These are phyloP conservation scores for Carcina quercana DNA, from an alignment of 2,888 invertebrate species.

Conservation along the genomic window DNA sequence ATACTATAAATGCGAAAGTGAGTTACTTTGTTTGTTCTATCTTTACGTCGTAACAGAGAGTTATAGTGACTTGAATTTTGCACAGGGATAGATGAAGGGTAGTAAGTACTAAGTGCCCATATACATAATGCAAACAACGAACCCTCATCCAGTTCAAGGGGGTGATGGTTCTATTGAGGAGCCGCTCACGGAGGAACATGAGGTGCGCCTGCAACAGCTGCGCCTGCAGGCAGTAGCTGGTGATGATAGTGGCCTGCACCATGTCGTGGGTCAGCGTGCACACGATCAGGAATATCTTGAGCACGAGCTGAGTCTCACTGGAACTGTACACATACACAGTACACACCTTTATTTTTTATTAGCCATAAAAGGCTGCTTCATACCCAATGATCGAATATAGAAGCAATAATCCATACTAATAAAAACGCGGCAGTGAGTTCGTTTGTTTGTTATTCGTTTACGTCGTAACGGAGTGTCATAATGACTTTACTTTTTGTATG, in stretches of 20 bases:
- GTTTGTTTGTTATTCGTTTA: too few species aligned
- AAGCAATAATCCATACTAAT: too few species aligned
- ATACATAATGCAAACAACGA: slow-evolving; percentile 19
- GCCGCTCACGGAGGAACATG: slow-evolving; percentile 80
- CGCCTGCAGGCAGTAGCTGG: slow-evolving; percentile 88
- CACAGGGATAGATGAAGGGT: too few species aligned
- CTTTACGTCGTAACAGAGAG: too few species aligned
- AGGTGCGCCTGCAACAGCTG: slow-evolving; percentile 84
- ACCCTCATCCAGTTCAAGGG: slow-evolving; percentile 88
- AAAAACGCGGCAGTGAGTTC: too few species aligned
- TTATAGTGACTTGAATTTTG: too few species aligned
- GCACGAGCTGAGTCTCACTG: slow-evolving; percentile 48
- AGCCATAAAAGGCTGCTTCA: not conserved
- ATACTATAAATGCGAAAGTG: too few species aligned
- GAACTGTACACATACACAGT: slow-evolving; percentile 48
- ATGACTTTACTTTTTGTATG: too few species aligned
- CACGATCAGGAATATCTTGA: slow-evolving; percentile 77
- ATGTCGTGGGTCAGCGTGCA: slow-evolving; percentile 86
- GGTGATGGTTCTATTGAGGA: slow-evolving; percentile 81
- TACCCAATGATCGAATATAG: too few species aligned
- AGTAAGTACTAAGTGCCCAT: too few species aligned
- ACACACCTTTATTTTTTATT: not conserved
- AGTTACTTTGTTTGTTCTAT: too few species aligned
- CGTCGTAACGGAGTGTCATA: too few species aligned
- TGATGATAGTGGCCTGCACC: slow-evolving; percentile 87